A percentile compares a stretch with the other conserved stretches of the same genome.
Evolutionary conservation across 2,888 invertebrate genomes (phyloP).

Genomic region (Pollenia griseotomentosa): DNA sequence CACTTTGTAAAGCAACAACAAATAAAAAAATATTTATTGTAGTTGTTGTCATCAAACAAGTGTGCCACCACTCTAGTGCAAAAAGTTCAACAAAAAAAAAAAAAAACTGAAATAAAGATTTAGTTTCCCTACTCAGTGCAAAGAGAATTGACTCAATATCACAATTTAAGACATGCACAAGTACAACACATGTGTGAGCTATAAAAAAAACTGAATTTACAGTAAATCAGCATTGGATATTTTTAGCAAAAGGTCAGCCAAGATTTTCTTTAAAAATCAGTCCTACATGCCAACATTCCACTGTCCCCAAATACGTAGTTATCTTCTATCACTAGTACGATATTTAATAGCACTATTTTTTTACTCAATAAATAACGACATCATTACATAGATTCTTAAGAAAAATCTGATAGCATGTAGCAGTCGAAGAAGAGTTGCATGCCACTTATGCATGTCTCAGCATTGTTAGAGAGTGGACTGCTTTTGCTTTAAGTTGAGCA

Average conservation of each 20-base stretch:
- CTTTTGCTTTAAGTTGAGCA: conserved; percentile 18
- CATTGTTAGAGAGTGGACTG: conserved; percentile 13
- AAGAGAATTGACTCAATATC: conserved; percentile 56
- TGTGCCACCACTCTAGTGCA: conserved; percentile 61
- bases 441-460: conserved; percentile 66
- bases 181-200: neutral
- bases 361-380: conserved; percentile 24
- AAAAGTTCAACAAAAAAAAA: conserved; percentile 17
- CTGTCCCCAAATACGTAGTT: neutral
- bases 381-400: conserved; percentile 16
- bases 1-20: conserved; percentile 53
- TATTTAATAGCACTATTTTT: neutral
- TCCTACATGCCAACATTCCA: neutral
- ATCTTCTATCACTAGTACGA: conserved; percentile 13
- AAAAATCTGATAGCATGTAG: neutral
- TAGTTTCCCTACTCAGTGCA: neutral
- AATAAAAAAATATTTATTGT: conserved; percentile 23
- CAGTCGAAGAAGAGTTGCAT: conserved; percentile 55
- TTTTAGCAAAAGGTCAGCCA: conserved; percentile 6
- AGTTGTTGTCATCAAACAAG: conserved; percentile 63
- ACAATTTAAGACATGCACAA: conserved; percentile 34
- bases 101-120: conserved; percentile 20
- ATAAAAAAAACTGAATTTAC: neutral
- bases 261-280: neutral
- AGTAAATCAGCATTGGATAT: neutral